Base-by-base conservation (phyloP, 2,888 invertebrate genomes). In the Troglohyphantes excavatus region DNA sequence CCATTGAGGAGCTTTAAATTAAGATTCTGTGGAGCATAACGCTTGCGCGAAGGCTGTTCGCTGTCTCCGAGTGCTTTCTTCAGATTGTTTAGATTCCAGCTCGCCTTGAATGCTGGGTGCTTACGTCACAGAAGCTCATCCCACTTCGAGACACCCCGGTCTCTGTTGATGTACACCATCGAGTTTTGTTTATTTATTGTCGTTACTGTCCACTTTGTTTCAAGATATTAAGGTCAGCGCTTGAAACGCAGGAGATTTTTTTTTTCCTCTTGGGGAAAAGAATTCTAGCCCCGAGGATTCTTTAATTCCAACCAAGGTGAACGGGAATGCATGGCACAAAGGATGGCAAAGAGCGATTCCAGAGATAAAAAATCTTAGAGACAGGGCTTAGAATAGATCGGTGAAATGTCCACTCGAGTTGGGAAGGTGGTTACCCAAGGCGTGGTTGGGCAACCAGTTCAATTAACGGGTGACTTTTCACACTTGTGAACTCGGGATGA, bases 151-250 rank as follows among this genome's bases (percentile, higher is more conserved):
- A 33, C 33, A 33, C 5, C 9, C n/a, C 17, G 11, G 46, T 17
- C 46, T 46, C 11, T 46, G 46, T 46, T 46, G 46, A 46, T 46
- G 33, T 33, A 33, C 33, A 33, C 3, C 5, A 33, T n/a, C n/a
- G 46, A 46, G 46, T 17, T 72, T 46, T 68, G 29, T 68, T 72
- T 72, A 43, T 72, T 46, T 72, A 46, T 72, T 46, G 17, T 7
- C 46, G 43, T 7, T 43, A 5, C 17, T 29, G 29, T 29, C 27
- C 67, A 68, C n/a, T 68, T 72, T 23, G 43, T 46, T 46, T 23
- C 46, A 13, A 23, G 21, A 39, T 76, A 39, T 39, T 78, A 78
- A 78, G 76, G 76, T 78, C 76, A 78, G 13, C 63, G 63, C n/a
- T 33, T 29, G 63, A 29, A 26, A 59, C 53, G 75, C 61, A 29